Evolutionary conservation across 37 sponge, comb jelly and placozoan species (phyloP), one percentile per base, ranked within the genome.

Genomic region (Halisarca cf. caerulea): DNA sequence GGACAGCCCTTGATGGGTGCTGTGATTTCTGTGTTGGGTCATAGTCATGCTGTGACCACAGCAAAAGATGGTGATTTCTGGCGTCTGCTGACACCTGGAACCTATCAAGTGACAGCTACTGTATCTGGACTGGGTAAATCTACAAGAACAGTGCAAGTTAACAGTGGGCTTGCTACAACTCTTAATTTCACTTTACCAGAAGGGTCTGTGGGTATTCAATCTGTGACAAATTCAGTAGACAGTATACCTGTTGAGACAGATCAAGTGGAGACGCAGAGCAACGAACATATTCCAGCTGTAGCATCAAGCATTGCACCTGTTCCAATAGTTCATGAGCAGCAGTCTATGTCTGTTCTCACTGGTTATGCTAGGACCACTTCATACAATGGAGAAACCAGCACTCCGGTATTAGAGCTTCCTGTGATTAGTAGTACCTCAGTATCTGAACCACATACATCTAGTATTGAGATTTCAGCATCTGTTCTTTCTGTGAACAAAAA

Each of bases 31-130:
- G 90, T 97, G 3, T 20, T 0, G 17, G 91, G 87, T 27, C 73
- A 80, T 28, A 83, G 89, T 1, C 90, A 91, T 66, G 15, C 77
- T 35, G 75, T 95, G 9, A 82, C 15, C 3, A 75, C 94, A 2
- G 89, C 88, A 15, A 34, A 73, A 41, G 91, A 88, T 73, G 99
- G 99, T 2, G 99, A 95, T 34, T 98, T 88, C 83, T 98, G 96
- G 96, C 44, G 96, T 47, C 83, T 98, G 18, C 70, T 98, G 2
- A 87, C 73, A 0, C 94, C 94, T 33, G 99, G 96, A 17, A 80
- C 60, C 0, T 92, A 98, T 72, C 64, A 60, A 14, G 32, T 93
- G 14, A 30, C 27, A 57, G 94, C 81, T 1, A 37, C 85, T 27
- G 88, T 85, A 32, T 21, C 18, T 0, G 90, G 94, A 0, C 84